Evolutionary conservation across 2,888 invertebrate genomes (phyloP).

Genomic region (Leptopilina myrica): DNA sequence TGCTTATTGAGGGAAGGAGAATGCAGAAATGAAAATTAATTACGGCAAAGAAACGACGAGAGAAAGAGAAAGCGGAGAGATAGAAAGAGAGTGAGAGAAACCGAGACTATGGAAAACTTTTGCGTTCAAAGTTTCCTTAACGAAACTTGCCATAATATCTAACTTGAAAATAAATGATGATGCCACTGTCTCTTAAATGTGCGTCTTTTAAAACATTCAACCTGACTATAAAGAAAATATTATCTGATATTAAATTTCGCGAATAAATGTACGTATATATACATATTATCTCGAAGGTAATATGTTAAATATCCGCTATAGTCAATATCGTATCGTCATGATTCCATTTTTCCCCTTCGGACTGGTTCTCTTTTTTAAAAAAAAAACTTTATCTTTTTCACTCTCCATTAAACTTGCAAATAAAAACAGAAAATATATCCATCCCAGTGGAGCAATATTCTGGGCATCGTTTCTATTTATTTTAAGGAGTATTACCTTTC

Average conservation of each 20-base stretch:
- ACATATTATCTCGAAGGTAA: not conserved
- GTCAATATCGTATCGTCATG: not conserved
- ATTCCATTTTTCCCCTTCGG: not conserved
- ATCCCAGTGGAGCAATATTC: conserved; percentile 43
- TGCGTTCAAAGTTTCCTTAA: conserved; percentile 24
- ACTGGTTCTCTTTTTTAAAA: conserved; percentile 18
- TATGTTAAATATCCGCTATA: not conserved
- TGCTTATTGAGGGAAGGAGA: conserved; percentile 2
- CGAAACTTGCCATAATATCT: conserved; percentile 7
- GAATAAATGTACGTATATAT: not conserved
- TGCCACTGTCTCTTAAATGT: not conserved
- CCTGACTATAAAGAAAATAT: not conserved
- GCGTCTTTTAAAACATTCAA: not conserved
- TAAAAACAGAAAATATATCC: conserved; percentile 52
- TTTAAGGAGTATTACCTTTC: conserved; percentile 38
- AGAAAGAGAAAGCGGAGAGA: too few species aligned
- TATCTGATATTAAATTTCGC: not conserved
- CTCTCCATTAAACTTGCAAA: conserved; percentile 59
- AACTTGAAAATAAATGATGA: not conserved
- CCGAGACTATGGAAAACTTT: conserved; percentile 25
- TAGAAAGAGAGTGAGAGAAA: not conserved
- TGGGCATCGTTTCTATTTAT: conserved; percentile 45
- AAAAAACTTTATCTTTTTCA: conserved; percentile 53
- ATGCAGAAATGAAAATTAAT: conserved; percentile 22
- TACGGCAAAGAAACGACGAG: not conserved